Percentiles rank a stretch among this genome's conserved stretches.
Evolutionary conservation across 30 jellyfish, hydroid and myxozoan genomes (phyloP).

Genomic region (Clytia hemisphaerica): DNA sequence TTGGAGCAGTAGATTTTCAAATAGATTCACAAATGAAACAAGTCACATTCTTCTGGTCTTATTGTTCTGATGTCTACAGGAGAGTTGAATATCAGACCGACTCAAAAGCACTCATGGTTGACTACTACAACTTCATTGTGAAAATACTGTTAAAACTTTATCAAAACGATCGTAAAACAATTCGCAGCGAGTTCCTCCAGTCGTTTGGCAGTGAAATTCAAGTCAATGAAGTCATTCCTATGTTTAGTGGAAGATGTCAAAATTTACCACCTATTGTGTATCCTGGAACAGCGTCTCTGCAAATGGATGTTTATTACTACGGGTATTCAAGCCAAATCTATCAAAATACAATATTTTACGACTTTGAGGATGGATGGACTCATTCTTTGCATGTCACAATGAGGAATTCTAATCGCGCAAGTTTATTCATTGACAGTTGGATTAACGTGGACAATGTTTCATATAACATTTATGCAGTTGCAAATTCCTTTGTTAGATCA

Average conservation of each 20-base stretch:
- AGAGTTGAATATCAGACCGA: not conserved
- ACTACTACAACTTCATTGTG: slow-evolving; percentile 35
- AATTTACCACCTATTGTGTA: slow-evolving; percentile 60
- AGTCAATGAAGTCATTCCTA: slow-evolving; percentile 39
- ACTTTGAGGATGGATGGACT: slow-evolving; percentile 78
- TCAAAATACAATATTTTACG: slow-evolving; percentile 42
- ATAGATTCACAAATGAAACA: slow-evolving; percentile 19
- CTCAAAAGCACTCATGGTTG: not conserved
- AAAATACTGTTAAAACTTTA: slow-evolving; percentile 41
- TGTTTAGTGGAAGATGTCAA: slow-evolving; percentile 51
- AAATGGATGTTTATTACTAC: slow-evolving; percentile 18
- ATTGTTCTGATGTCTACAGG: slow-evolving; percentile 25
- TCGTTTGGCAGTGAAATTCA: slow-evolving; percentile 51
- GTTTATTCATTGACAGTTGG: slow-evolving; percentile 44
- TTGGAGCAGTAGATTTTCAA: slow-evolving; percentile 47
- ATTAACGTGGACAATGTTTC: slow-evolving; percentile 47
- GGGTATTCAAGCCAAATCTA: slow-evolving; percentile 38
- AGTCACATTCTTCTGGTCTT: slow-evolving; percentile 50
- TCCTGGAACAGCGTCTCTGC: slow-evolving; percentile 6
- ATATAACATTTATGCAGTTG: slow-evolving; percentile 41
- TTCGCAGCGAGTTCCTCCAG: slow-evolving; percentile 33
- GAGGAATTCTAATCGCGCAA: not conserved
- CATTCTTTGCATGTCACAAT: slow-evolving; percentile 29
- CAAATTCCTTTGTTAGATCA: slow-evolving; percentile 29
- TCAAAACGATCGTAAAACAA: slow-evolving; percentile 53